Evolutionary conservation across 2,797 vertebrate genomes (phyloP).

Genomic region (Rhinophrynus dorsalis): DNA sequence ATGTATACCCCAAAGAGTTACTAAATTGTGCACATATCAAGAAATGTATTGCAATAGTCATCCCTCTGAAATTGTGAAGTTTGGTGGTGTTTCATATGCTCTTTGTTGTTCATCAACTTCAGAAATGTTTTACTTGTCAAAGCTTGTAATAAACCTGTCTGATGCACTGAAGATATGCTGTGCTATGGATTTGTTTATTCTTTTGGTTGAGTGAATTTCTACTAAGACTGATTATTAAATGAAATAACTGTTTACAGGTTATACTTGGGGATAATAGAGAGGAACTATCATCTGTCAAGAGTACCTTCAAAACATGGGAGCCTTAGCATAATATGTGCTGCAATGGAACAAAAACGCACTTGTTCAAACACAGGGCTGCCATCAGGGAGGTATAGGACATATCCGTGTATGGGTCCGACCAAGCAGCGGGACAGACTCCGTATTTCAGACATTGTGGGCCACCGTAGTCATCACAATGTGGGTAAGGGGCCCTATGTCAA

Average conservation of each 20-base stretch:
- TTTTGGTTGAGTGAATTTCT: background rate
- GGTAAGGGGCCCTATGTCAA: too few species aligned
- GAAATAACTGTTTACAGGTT: background rate
- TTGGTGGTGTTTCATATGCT: background rate
- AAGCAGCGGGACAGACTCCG: too few species aligned
- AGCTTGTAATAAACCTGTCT: conserved; percentile 22
- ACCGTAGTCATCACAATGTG: too few species aligned
- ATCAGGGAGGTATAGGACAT: too few species aligned
- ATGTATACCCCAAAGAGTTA: too few species aligned
- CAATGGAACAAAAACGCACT: background rate
- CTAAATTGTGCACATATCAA: too few species aligned
- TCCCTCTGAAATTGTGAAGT: too few species aligned
- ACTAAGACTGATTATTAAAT: background rate
- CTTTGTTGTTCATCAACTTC: background rate
- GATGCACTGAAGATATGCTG: background rate
- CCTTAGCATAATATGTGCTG: background rate
- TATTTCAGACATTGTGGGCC: too few species aligned
- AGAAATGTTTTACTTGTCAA: background rate
- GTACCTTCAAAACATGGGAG: background rate
- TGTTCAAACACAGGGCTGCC: background rate
- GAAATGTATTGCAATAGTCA: too few species aligned
- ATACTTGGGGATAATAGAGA: background rate
- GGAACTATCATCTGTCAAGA: background rate
- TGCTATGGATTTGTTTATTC: background rate
- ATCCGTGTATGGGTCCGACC: too few species aligned